These are phyloP conservation scores for Chrosomus eos DNA, from an alignment of 2,797 vertebrate genomes.

Conservation along the genomic window DNA sequence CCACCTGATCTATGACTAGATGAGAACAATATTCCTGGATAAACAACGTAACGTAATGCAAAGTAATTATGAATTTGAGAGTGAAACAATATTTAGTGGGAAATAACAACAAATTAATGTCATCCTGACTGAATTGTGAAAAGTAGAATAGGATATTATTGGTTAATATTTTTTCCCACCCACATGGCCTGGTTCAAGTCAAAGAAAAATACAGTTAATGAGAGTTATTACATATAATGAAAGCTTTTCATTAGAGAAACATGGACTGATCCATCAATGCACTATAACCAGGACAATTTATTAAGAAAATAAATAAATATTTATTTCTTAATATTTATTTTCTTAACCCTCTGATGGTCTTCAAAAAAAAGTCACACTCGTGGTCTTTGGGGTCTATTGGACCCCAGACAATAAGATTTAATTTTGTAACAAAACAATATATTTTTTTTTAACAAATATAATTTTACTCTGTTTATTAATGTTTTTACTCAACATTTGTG, in stretches of 20 bases:
- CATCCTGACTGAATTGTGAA: background rate
- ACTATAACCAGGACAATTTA: background rate
- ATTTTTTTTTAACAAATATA: too few species aligned
- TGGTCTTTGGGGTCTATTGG: too few species aligned
- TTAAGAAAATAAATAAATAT: background rate
- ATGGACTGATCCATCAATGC: background rate
- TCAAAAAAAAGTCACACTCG: too few species aligned
- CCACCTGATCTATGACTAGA: background rate
- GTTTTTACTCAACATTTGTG: too few species aligned
- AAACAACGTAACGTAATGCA: background rate
- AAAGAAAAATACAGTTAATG: background rate
- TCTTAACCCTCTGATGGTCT: too few species aligned
- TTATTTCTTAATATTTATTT: background rate
- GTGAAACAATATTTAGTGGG: background rate
- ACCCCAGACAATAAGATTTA: too few species aligned
- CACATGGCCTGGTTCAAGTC: background rate
- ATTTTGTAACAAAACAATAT: too few species aligned
- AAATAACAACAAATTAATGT: background rate
- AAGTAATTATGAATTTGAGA: background rate
- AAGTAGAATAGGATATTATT: background rate
- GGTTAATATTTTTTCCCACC: background rate
- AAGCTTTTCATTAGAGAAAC: background rate
- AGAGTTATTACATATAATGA: background rate
- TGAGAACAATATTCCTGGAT: background rate
- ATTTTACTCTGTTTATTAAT: too few species aligned